phyloP scores from a whole-genome alignment of 1,140 invertebrate genomes.

The Atta colombica region DNA sequence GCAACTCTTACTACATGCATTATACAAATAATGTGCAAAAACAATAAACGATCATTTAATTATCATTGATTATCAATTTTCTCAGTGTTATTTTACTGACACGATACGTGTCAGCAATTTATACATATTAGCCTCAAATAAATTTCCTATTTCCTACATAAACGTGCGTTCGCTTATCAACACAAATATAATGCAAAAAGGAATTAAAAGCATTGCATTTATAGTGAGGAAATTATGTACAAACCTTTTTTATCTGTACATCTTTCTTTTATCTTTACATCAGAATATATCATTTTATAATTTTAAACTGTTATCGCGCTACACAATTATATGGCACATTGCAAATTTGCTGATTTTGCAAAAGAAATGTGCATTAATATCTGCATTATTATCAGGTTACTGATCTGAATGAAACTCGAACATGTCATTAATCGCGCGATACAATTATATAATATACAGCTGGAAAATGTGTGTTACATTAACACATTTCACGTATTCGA shows the following conservation, averaged over 20 bases:
- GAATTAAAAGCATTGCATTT: conserved; percentile 12
- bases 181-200: conserved; percentile 2
- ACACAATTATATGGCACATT: not conserved
- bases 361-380: conserved; percentile 3
- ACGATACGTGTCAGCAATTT: not conserved
- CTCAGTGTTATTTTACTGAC: not conserved
- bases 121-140: conserved; percentile 6
- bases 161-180: not conserved
- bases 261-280: not conserved
- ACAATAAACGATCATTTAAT: not conserved
- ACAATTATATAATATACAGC: not conserved
- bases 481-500: too few relatives aligned
- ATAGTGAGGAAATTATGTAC: not conserved
- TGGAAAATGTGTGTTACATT: too few relatives aligned
- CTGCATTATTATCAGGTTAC: not conserved
- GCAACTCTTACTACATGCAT: conserved; percentile 9
- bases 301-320: not conserved
- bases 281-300: not conserved
- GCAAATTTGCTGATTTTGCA: not conserved
- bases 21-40: not conserved
- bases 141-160: conserved; percentile 35
- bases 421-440: too few relatives aligned
- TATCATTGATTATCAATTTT: conserved; percentile 9
- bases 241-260: not conserved
- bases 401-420: conserved; percentile 22